phyloP scores from a whole-genome alignment of 92 coral and sea anemone species.

The Palythoa grandiflora region DNA sequence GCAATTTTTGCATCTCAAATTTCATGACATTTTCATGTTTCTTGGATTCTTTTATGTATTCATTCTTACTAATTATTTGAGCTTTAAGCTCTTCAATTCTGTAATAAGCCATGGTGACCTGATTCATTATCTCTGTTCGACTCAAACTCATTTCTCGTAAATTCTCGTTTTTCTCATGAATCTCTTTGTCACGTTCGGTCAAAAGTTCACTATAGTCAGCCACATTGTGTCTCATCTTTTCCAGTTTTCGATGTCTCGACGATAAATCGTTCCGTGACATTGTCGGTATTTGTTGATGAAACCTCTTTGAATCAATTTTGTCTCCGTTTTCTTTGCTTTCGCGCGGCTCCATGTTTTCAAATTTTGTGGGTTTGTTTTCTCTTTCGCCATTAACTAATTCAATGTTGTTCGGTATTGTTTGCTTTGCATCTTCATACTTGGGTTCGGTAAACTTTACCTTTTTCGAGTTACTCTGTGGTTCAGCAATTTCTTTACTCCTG shows the following conservation, averaged over 20 bases:
- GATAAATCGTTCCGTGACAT: neutral
- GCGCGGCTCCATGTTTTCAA: neutral
- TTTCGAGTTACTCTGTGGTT: neutral
- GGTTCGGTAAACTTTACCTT: conserved; percentile 29
- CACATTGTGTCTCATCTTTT: neutral
- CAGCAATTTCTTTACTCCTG: neutral
- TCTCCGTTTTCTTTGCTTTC: neutral
- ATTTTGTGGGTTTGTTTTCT: neutral
- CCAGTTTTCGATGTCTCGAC: neutral
- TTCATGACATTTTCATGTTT: conserved; percentile 35
- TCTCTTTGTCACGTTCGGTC: conserved; percentile 36
- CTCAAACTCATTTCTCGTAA: conserved; percentile 26
- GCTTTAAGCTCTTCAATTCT: conserved; percentile 30
- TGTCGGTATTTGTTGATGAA: neutral
- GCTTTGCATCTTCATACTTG: neutral
- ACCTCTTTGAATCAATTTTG: neutral
- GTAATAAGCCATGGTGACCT: conserved; percentile 32
- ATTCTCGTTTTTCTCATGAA: conserved; percentile 34
- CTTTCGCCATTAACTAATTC: neutral
- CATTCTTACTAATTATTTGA: conserved; percentile 26
- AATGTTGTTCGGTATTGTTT: neutral
- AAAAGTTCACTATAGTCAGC: conserved; percentile 34
- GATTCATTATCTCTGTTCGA: conserved; percentile 42
- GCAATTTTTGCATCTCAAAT: conserved; percentile 34
- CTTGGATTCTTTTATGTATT: conserved; percentile 24